Evolutionary conservation across 2,888 invertebrate genomes (phyloP).

Genomic region (Archips xylosteana): DNA sequence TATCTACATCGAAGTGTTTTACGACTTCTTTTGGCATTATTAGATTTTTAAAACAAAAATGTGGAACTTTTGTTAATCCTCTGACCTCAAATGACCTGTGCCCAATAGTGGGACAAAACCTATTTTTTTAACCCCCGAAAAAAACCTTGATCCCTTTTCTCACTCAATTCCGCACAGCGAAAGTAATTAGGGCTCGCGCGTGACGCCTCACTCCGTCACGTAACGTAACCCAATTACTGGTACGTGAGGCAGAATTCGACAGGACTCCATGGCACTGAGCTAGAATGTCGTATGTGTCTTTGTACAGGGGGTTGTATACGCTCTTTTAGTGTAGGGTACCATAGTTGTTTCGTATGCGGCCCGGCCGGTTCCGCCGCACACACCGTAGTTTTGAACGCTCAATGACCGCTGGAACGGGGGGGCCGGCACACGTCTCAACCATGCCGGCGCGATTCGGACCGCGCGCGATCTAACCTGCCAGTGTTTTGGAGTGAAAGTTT

Average conservation of each 20-base stretch:
- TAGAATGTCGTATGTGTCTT: conserved; percentile 16
- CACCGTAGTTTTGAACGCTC: conserved; percentile 82
- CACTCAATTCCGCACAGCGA: conserved; percentile 47
- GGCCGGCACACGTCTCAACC: conserved; percentile 84
- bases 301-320: conserved; percentile 17
- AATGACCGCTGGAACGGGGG: conserved; percentile 89
- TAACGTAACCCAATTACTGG: conserved; percentile 83
- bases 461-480: conserved; percentile 42
- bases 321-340: conserved; percentile 28
- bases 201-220: conserved; percentile 75
- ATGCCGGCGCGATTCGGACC: conserved; percentile 60
- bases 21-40: not conserved
- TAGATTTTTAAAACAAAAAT: not conserved
- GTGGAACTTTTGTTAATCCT: not conserved
- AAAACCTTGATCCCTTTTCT: conserved; percentile 30
- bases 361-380: conserved; percentile 78
- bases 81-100: not conserved
- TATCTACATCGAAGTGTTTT: not conserved
- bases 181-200: conserved; percentile 80
- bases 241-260: conserved; percentile 79
- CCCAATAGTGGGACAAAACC: not conserved
- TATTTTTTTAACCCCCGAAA: not conserved
- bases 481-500: conserved; percentile 42
- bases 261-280: conserved; percentile 49
- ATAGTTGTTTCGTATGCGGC: conserved; percentile 78